Evolutionary conservation across 2,888 invertebrate genomes (phyloP), one percentile per base, ranked within the genome.

Genomic region (Caenorhabditis auriculariae): DNA sequence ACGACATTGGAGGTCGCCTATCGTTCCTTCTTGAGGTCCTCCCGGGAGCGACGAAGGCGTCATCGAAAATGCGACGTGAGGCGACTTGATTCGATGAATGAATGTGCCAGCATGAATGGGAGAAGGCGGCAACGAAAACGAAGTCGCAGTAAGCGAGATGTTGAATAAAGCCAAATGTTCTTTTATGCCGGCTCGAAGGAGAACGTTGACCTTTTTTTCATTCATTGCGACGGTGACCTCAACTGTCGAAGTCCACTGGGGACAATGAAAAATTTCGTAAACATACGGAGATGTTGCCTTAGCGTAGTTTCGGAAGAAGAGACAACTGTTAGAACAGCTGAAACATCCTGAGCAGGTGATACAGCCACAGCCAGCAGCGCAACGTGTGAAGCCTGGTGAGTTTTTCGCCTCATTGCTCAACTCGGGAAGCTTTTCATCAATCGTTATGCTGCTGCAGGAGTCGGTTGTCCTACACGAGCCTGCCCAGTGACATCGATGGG

Each of bases 301-400:
- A 9, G 56, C 61, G 29, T 49, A 61, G 38, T 38, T 27, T n/a
- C 56, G 43, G 37, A 48, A 48, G 48, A 61, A 61, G 2, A 57
- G 37, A 27, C 61, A 61, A 5, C 44, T 23, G 0, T 56, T 42
- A n/a, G 32, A 44, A 24, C 42, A 57, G 15, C 7, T 38, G n/a
- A 44, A 42, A 24, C 61, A 61, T 3, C 50, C 50, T 27, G 48
- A 23, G n/a, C 54, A 55, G 23, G 41, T 35, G 6, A 24, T 12
- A 15, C 61, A 38, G 0, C 61, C 57, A 24, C 53, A 53, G 27
- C 47, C 41, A 26, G 38, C 27, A 1, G n/a, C 7, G 28, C 61
- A 61, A 0, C 2, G 2, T 2, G 61, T 61, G 37, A 19, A 54
- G 32, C 61, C 61, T 3, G 61, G 57, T 1, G 12, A 23, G 0